Percentiles rank a stretch among this genome's conserved stretches.
Evolutionary conservation across 2,113 vertebrate genomes (phyloP).

Genomic region (Oryzias celebensis): DNA sequence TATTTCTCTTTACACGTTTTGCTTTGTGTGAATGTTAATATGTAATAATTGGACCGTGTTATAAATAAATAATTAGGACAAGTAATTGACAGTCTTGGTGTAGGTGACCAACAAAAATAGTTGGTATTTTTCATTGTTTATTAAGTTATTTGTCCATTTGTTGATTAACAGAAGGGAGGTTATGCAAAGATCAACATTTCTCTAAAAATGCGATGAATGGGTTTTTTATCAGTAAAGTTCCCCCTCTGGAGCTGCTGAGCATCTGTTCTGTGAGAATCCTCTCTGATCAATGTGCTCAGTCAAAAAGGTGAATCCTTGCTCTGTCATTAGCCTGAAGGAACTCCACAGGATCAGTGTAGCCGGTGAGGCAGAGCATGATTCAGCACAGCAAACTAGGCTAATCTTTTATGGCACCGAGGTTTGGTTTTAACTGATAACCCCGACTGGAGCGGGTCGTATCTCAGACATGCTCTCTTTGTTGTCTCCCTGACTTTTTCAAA

Average conservation of each 20-base stretch:
- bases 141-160: too few species aligned
- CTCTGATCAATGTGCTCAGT: neutral
- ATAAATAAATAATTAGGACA: too few species aligned
- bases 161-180: too few species aligned
- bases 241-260: too few species aligned
- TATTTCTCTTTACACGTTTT: neutral
- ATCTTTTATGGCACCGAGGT: conserved; percentile 59
- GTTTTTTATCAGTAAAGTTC: too few species aligned
- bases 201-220: too few species aligned
- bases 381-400: conserved; percentile 33
- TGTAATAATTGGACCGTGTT: too few species aligned
- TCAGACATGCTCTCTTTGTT: neutral
- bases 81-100: too few species aligned
- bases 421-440: conserved; percentile 60
- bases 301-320: conserved; percentile 9
- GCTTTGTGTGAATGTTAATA: neutral
- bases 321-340: neutral
- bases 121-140: too few species aligned
- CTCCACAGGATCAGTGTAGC: neutral
- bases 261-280: too few species aligned
- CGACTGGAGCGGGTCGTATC: conserved; percentile 1
- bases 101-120: too few species aligned
- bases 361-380: conserved; percentile 38
- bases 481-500: conserved; percentile 10
- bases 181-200: too few species aligned